These are phyloP conservation scores for Drosophila lini DNA, from an alignment of 1,140 invertebrate species.

Conservation along the genomic window DNA sequence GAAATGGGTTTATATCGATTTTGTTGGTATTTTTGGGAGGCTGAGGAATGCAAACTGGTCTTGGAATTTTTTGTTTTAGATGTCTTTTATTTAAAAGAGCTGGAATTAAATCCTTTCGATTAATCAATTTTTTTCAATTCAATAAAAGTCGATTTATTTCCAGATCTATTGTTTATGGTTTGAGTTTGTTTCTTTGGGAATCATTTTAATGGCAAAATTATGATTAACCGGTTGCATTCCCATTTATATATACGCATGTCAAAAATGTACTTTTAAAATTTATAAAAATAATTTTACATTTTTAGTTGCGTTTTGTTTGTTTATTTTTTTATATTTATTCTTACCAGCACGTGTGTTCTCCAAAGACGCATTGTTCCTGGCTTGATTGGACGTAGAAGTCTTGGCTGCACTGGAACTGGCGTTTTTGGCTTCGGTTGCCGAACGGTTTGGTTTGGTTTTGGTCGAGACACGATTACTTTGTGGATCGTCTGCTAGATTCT, in stretches of 20 bases:
- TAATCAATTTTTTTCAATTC: too few relatives aligned
- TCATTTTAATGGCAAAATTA: background rate
- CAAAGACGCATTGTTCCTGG: background rate
- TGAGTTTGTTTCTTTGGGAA: too few relatives aligned
- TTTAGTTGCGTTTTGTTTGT: background rate
- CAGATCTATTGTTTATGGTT: background rate
- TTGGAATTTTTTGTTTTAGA: background rate
- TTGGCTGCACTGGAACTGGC: background rate
- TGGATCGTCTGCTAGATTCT: background rate
- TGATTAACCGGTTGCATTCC: conserved; percentile 1
- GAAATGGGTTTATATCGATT: background rate
- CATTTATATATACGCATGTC: background rate
- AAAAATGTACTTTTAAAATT: background rate
- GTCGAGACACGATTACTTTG: background rate
- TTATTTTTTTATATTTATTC: background rate
- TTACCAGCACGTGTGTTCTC: conserved; percentile 22
- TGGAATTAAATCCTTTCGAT: too few relatives aligned
- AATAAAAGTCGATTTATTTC: too few relatives aligned
- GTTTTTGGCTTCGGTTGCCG: background rate
- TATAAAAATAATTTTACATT: background rate
- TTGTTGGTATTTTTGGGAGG: background rate
- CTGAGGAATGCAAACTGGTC: conserved; percentile 8
- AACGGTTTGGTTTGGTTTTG: conserved; percentile 5
- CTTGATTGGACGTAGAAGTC: background rate
- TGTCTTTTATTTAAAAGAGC: too few relatives aligned